Evolutionary conservation across 2,888 invertebrate species (phyloP).

Genomic region (Cosmopolites sordidus): DNA sequence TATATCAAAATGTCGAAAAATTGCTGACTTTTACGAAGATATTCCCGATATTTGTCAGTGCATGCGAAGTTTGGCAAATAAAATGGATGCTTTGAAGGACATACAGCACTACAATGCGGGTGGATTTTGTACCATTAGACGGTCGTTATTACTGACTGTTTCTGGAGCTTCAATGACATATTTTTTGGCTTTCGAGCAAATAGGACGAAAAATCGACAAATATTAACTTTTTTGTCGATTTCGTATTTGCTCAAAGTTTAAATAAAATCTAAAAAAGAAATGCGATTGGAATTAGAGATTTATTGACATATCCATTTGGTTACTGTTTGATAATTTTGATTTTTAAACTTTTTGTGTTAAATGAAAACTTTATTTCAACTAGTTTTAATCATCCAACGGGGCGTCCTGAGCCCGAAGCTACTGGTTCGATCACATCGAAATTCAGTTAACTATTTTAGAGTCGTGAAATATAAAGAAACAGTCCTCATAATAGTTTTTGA

Average conservation of each 20-base stretch:
- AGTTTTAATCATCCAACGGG: no score
- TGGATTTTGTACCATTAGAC: background rate
- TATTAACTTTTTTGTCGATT: no score
- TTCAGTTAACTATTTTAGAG: no score
- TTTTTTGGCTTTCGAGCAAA: background rate
- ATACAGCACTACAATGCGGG: background rate
- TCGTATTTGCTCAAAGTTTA: background rate
- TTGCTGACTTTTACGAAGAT: background rate
- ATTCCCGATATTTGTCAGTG: background rate
- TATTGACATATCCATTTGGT: no score
- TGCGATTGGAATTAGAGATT: no score
- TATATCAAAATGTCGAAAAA: background rate
- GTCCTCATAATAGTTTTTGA: no score
- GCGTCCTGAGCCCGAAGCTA: no score
- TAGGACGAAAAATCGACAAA: background rate
- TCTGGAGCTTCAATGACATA: background rate
- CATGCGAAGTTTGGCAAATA: background rate
- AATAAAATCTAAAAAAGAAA: constrained; percentile 7
- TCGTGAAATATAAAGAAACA: no score
- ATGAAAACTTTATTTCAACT: no score
- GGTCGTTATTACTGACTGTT: background rate
- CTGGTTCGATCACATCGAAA: no score
- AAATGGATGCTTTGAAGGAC: background rate
- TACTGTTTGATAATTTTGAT: no score
- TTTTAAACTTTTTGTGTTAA: no score